These are phyloP conservation scores for Drosophila busckii DNA, from an alignment of 1,140 invertebrate species.

Conservation along the genomic window DNA sequence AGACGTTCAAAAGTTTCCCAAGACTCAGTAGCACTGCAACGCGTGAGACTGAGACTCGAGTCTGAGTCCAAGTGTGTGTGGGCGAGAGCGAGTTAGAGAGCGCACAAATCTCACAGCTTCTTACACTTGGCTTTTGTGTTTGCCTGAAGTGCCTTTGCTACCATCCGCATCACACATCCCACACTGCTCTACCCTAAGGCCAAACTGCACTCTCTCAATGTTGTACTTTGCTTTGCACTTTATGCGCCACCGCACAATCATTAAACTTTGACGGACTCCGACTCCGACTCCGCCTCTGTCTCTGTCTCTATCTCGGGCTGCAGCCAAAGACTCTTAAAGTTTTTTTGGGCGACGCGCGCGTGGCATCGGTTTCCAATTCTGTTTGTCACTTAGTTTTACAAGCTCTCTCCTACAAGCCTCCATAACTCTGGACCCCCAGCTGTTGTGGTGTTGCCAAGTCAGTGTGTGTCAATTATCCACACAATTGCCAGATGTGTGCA, in stretches of 20 bases:
- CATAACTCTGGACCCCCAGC: conserved; percentile 7
- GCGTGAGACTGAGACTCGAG: too few relatives aligned
- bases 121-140: conserved; percentile 21
- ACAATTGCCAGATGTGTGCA: conserved; percentile 19
- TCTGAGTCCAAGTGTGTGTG: not conserved
- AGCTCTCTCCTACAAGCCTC: conserved; percentile 1
- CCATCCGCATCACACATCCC: not conserved
- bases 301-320: too few relatives aligned
- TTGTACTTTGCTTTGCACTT: conserved; percentile 65
- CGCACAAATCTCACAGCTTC: conserved; percentile 18
- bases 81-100: conserved; percentile 7
- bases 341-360: conserved; percentile 33
- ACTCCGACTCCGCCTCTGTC: conserved; percentile 8
- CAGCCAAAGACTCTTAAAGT: conserved; percentile 22
- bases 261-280: conserved; percentile 61
- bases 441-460: conserved; percentile 25
- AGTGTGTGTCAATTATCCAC: conserved; percentile 40
- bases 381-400: conserved; percentile 45
- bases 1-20: conserved; percentile 50
- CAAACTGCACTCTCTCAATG: conserved; percentile 45
- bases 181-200: not conserved
- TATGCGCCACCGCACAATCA: conserved; percentile 66
- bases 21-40: conserved; percentile 1
- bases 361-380: conserved; percentile 26
- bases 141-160: not conserved